phyloP scores from a whole-genome alignment of 2,113 vertebrate species.

The Synodontis membranacea region DNA sequence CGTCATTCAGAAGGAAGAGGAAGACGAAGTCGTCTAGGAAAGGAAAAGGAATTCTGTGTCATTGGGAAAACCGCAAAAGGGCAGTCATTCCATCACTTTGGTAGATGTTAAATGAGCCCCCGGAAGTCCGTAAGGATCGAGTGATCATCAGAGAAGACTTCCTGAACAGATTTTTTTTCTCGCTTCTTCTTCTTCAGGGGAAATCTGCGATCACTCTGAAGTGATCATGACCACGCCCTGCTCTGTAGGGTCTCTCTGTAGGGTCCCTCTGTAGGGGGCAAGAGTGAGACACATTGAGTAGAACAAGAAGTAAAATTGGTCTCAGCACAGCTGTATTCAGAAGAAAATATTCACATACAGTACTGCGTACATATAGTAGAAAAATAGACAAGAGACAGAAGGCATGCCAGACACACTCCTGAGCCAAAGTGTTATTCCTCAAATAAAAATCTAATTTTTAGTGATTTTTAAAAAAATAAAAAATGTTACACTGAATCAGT shows the following conservation, averaged over 20 bases:
- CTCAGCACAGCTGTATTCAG: too few species aligned
- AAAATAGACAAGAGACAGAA: too few species aligned
- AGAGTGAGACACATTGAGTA: neutral
- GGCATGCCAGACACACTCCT: too few species aligned
- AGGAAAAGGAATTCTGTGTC: neutral
- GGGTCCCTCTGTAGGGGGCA: neutral
- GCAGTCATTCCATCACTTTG: neutral
- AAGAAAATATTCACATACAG: too few species aligned
- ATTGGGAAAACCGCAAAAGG: neutral
- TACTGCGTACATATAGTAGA: too few species aligned
- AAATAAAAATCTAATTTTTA: too few species aligned
- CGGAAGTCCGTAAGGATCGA: neutral
- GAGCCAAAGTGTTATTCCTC: too few species aligned
- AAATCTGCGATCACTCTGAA: neutral
- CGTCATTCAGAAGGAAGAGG: neutral
- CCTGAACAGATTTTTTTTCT: neutral
- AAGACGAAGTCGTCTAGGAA: neutral
- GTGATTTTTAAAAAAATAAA: too few species aligned
- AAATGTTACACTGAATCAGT: too few species aligned
- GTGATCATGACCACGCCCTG: neutral
- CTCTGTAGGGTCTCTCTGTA: neutral
- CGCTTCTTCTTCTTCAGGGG: neutral
- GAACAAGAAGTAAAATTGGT: neutral
- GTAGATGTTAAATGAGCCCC: neutral
- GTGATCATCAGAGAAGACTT: neutral